These are phyloP conservation scores for Amiota mariae DNA, from an alignment of 2,888 invertebrate species.

Conservation along the genomic window DNA sequence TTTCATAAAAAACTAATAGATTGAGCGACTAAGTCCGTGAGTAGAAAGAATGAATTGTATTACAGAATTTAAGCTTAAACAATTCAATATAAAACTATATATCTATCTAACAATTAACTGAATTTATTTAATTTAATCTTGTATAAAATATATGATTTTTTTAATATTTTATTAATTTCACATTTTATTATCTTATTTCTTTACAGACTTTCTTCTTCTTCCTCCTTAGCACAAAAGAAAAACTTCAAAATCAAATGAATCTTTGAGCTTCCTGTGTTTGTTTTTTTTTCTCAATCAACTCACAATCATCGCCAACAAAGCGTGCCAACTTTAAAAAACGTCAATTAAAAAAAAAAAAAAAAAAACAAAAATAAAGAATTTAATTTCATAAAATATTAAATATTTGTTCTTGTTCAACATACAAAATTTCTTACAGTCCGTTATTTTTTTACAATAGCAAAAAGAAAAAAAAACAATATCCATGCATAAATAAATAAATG, in stretches of 20 bases:
- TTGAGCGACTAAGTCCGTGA: no score
- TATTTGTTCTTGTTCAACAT: not conserved
- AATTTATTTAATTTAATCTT: no score
- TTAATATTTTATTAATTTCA: not conserved
- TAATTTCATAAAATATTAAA: not conserved
- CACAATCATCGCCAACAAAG: slow-evolving; percentile 10
- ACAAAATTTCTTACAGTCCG: no score
- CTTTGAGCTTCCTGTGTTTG: not conserved
- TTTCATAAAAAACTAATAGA: no score
- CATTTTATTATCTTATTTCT: not conserved
- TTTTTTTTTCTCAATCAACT: not conserved
- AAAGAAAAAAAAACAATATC: not conserved
- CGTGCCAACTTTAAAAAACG: not conserved
- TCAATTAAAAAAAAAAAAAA: not conserved
- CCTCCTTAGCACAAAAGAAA: not conserved
- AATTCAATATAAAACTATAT: no score
- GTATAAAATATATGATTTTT: no score
- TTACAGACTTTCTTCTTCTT: not conserved
- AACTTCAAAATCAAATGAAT: not conserved
- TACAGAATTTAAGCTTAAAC: no score
- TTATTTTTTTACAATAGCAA: not conserved
- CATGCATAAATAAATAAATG: not conserved
- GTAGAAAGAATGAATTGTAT: no score
- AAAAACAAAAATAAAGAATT: not conserved
- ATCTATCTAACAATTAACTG: no score